Evolutionary conservation across 2,797 vertebrate genomes (phyloP).

Genomic region (Sus cebifrons): DNA sequence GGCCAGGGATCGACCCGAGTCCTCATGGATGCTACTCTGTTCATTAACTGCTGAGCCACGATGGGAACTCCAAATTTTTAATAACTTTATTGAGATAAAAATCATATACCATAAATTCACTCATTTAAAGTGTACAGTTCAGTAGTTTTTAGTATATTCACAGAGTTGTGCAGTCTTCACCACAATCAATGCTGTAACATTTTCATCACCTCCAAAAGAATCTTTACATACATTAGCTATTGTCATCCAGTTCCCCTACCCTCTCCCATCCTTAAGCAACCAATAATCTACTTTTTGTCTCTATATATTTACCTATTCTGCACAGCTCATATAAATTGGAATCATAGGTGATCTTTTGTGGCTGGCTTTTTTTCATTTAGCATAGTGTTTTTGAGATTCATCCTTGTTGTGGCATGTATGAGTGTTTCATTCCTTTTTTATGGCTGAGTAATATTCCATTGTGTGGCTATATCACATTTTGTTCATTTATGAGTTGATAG

Average conservation of each 20-base stretch:
- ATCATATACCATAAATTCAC: not conserved
- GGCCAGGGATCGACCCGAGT: too few species aligned
- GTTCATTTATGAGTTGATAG: not conserved
- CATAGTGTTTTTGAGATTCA: not conserved
- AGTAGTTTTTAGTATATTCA: not conserved
- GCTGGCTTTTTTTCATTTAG: not conserved
- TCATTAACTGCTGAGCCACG: too few species aligned
- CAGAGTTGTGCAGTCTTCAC: not conserved
- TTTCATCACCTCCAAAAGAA: not conserved
- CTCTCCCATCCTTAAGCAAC: not conserved
- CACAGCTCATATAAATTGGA: too few species aligned
- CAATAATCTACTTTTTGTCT: not conserved
- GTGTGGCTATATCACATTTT: not conserved
- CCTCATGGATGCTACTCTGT: too few species aligned
- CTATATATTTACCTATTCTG: too few species aligned
- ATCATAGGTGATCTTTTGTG: not conserved
- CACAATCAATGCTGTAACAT: not conserved
- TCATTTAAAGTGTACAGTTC: not conserved
- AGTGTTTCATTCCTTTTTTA: not conserved
- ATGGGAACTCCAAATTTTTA: too few species aligned
- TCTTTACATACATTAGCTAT: not conserved
- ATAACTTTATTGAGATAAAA: not conserved
- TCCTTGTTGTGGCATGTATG: not conserved
- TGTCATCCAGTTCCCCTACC: not conserved
- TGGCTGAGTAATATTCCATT: not conserved